These are phyloP conservation scores for Botia kubotai DNA, from an alignment of 2,797 vertebrate species.

Conservation along the genomic window DNA sequence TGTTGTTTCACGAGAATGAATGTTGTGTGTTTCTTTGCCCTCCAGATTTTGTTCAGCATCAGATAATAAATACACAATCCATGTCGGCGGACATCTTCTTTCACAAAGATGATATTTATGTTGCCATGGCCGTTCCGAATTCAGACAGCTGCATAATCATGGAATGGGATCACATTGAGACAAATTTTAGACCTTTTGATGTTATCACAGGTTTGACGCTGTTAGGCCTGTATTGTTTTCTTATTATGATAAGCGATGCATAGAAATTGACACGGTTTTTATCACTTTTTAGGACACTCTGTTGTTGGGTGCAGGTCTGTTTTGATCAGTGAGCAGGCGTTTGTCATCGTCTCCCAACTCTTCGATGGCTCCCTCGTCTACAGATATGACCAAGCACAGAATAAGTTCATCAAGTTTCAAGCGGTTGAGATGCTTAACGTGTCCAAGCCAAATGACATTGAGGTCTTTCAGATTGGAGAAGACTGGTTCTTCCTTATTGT, in stretches of 20 bases:
- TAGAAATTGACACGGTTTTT: not conserved
- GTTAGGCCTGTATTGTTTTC: not conserved
- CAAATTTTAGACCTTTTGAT: conserved; percentile 96
- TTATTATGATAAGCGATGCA: not conserved
- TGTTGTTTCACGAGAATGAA: not conserved
- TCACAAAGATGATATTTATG: conserved; percentile 94
- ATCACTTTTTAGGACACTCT: conserved; percentile 85
- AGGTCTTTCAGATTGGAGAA: conserved; percentile 90
- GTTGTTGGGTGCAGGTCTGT: conserved; percentile 95
- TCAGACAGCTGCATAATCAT: conserved; percentile 96
- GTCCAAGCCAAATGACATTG: conserved; percentile 97
- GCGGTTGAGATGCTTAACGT: conserved; percentile 94
- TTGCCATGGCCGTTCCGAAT: conserved; percentile 92
- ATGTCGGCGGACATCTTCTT: conserved; percentile 94
- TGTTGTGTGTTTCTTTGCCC: not conserved
- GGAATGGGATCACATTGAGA: conserved; percentile 98
- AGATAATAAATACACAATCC: conserved; percentile 91
- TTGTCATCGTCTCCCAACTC: conserved; percentile 95
- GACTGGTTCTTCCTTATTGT: conserved; percentile 94
- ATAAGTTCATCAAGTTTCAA: conserved; percentile 95
- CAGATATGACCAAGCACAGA: conserved; percentile 92
- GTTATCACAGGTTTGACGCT: conserved; percentile 91
- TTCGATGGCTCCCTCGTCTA: conserved; percentile 96
- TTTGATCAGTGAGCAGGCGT: conserved; percentile 88
- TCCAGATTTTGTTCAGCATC: conserved; percentile 93